These are phyloP conservation scores for Spatulosminthurus flaviceps DNA, from an alignment of 2,888 invertebrate species.

Conservation along the genomic window DNA sequence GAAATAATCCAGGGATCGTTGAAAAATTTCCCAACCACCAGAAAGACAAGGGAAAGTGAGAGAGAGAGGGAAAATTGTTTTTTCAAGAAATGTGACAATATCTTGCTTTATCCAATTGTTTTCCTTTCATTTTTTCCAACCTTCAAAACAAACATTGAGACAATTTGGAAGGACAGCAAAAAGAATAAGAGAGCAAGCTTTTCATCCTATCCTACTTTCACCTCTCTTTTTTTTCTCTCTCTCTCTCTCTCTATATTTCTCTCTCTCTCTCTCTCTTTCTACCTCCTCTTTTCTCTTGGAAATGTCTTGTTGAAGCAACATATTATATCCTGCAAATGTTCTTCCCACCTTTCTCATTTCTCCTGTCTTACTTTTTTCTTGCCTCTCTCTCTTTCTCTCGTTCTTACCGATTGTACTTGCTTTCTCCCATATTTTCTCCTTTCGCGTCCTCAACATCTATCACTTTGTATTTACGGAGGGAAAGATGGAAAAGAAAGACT, in stretches of 20 bases:
- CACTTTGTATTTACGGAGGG: background rate
- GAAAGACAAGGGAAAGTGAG: conserved; percentile 23
- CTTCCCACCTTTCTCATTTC: background rate
- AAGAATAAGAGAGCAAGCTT: background rate
- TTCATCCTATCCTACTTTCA: background rate
- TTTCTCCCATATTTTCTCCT: background rate
- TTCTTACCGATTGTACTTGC: background rate
- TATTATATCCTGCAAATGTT: background rate
- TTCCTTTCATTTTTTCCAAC: conserved; percentile 58
- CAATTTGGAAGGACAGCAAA: conserved; percentile 1
- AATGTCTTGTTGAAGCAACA: background rate
- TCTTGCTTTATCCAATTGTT: conserved; percentile 54
- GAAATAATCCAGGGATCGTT: conserved; percentile 17
- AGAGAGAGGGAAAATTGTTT: conserved; percentile 48
- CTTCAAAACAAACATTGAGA: conserved; percentile 36
- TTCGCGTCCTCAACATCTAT: background rate
- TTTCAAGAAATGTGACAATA: conserved; percentile 58
- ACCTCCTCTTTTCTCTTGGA: background rate
- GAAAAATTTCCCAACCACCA: background rate
- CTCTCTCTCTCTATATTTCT: too few relatives aligned
- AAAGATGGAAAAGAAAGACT: background rate
- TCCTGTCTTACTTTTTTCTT: background rate
- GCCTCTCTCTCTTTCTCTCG: background rate
- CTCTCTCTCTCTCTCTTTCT: conserved; percentile 4
- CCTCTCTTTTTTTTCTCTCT: background rate